Evolutionary conservation across 2,113 vertebrate species (phyloP).

Genomic region (Cnemophilus loriae): DNA sequence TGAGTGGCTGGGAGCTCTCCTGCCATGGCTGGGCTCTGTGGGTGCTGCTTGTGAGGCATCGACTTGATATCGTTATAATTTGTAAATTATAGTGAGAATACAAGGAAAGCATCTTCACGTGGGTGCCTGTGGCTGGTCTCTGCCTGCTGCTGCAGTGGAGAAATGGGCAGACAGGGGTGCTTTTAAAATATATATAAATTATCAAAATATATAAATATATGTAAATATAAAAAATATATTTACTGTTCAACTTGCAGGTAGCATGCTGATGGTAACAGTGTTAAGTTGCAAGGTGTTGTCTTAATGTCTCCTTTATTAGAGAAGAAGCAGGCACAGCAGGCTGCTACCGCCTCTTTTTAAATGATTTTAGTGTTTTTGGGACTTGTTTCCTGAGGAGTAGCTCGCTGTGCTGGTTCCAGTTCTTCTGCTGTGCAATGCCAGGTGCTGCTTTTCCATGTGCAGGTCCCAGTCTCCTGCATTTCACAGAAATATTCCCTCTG

Average conservation of each 20-base stretch:
- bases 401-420: neutral
- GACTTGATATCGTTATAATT: fast-evolving
- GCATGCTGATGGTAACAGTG: fast-evolving
- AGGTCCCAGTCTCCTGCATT: neutral
- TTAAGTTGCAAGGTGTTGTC: neutral
- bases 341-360: neutral
- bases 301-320: neutral
- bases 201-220: neutral
- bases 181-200: neutral
- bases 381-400: neutral
- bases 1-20: neutral
- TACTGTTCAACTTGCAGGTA: neutral
- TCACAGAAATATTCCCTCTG: fast-evolving
- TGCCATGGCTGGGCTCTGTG: neutral
- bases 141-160: neutral
- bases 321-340: neutral
- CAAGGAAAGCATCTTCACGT: neutral
- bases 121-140: neutral
- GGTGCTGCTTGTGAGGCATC: neutral
- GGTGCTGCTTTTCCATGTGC: neutral
- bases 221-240: neutral
- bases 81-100: neutral
- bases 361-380: neutral
- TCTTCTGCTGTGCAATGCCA: fast-evolving
- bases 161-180: neutral